Conservation (phyloP, 1,140 invertebrate genomes). For the Trinorchestia longiramus region DNA sequence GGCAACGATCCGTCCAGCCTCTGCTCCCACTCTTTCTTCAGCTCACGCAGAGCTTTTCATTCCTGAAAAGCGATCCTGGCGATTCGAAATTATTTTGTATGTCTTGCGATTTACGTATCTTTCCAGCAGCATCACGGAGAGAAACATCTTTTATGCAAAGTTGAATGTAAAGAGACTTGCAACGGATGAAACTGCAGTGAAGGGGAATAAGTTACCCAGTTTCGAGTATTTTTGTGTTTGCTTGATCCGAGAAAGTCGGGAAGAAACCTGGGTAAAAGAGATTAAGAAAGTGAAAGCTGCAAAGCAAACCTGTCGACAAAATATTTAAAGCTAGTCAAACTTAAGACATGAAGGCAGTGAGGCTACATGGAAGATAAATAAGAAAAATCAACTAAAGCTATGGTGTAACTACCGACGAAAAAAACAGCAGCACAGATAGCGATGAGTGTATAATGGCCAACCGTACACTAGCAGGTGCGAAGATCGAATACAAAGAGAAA, state of each 20-base stretch:
- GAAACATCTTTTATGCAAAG: not conserved
- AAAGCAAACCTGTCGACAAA: not conserved
- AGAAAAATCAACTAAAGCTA: not conserved
- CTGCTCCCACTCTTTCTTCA: not conserved
- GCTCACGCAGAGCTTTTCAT: not conserved
- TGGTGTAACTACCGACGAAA: not conserved
- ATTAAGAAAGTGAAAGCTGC: not conserved
- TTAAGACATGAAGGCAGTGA: not conserved
- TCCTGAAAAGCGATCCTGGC: not conserved
- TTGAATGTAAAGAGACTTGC: not conserved
- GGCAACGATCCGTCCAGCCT: not conserved
- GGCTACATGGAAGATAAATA: not conserved
- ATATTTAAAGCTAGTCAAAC: not conserved
- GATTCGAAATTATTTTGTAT: not conserved
- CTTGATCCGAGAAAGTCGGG: not conserved
- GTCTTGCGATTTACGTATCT: not conserved
- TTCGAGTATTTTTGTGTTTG: not conserved
- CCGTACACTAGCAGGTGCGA: not conserved
- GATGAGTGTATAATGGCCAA: not conserved
- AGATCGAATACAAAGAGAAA: not conserved
- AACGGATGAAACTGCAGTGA: not conserved
- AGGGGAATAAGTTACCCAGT: not conserved
- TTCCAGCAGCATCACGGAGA: not conserved
- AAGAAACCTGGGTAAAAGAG: not conserved
- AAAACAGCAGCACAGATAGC: not conserved